phyloP scores from a whole-genome alignment of 2,113 vertebrate species.

The human (Homo sapiens) region DNA sequence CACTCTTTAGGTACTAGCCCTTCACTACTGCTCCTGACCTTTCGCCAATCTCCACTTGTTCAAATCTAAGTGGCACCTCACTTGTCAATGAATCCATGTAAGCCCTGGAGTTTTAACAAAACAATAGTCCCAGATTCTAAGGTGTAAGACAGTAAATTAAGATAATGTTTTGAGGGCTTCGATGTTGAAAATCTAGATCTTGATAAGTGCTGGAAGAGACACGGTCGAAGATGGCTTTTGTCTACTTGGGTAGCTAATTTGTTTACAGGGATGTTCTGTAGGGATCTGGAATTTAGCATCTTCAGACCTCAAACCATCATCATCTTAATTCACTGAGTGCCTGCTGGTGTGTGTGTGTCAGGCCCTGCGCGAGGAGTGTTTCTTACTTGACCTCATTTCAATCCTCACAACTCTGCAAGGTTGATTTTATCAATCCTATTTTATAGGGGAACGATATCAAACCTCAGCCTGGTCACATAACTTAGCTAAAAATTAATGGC shows the following conservation, averaged over 20 bases:
- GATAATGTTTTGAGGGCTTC: not conserved
- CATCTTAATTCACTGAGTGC: not conserved
- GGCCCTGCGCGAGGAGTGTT: not conserved
- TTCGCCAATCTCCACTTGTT: not conserved
- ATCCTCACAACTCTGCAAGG: not conserved
- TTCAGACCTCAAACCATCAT: not conserved
- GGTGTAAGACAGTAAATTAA: not conserved
- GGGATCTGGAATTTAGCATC: not conserved
- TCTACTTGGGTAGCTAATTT: not conserved
- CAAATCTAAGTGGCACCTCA: not conserved
- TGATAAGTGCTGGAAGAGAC: not conserved
- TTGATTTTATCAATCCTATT: not conserved
- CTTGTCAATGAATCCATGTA: not conserved
- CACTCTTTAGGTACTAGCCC: not conserved
- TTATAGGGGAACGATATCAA: not conserved
- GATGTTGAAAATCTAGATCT: not conserved
- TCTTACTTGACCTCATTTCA: not conserved
- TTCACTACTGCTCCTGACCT: not conserved
- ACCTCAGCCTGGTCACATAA: not conserved
- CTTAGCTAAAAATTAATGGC: not conserved
- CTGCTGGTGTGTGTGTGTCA: not conserved
- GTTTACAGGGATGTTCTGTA: too few species aligned
- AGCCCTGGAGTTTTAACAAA: not conserved
- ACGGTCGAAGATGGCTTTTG: not conserved
- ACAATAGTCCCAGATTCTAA: not conserved